Conservation (phyloP, 1,140 invertebrate genomes). For the Homalodisca vitripennis region DNA sequence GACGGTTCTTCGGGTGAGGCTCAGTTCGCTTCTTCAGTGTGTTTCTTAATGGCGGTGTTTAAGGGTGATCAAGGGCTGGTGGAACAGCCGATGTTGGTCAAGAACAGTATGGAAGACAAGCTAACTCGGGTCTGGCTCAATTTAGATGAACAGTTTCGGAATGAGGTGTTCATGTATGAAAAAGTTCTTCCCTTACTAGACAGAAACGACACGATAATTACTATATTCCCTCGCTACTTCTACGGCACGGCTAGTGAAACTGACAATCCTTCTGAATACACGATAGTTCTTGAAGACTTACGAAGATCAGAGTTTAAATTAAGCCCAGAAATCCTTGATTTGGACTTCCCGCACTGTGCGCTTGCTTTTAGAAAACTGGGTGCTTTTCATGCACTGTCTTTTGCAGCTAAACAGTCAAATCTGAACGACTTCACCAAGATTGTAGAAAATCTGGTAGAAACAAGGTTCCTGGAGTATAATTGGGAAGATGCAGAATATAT, state of each 20-base stretch:
- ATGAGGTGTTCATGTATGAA: constrained; percentile 37
- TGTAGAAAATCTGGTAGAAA: constrained; percentile 36
- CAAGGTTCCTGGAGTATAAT: constrained; percentile 31
- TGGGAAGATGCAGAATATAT: neutral
- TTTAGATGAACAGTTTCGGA: constrained; percentile 30
- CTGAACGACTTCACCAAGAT: constrained; percentile 42
- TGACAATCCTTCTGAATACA: constrained; percentile 21
- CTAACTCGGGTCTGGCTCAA: neutral
- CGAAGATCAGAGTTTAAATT: constrained; percentile 28
- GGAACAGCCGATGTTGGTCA: neutral
- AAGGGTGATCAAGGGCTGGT: neutral
- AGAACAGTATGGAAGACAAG: neutral
- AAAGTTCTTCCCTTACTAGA: constrained; percentile 33
- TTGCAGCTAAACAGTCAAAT: constrained; percentile 43
- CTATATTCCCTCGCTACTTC: constrained; percentile 31
- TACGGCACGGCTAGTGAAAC: constrained; percentile 31
- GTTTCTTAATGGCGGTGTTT: neutral
- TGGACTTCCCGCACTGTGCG: constrained; percentile 43
- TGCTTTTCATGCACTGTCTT: constrained; percentile 48
- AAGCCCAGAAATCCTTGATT: neutral
- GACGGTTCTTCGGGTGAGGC: neutral
- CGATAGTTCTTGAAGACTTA: constrained; percentile 47
- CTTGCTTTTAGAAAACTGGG: constrained; percentile 46
- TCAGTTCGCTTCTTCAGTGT: constrained; percentile 7
- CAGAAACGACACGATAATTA: neutral